Base-by-base conservation (phyloP, 2,797 vertebrate genomes). In the Menidia menidia region DNA sequence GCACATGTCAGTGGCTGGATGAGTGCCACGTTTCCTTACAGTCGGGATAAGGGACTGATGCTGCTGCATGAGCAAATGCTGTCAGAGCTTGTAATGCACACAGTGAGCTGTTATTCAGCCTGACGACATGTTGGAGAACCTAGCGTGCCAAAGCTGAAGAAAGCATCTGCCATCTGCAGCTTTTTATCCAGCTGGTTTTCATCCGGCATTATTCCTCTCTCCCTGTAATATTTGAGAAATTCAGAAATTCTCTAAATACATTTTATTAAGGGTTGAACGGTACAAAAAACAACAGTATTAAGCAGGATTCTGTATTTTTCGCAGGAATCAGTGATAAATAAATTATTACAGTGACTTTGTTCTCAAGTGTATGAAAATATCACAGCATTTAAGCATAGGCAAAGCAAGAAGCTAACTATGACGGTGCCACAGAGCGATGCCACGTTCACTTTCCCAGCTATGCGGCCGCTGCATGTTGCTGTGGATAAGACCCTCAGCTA, bases 1-100 rank as follows among this genome's bases (percentile, higher is more conserved):
- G 60, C 18, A 69, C 75, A 63, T 77, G 70, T 59, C 30, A 33
- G 31, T 6, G 12, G 43, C 53, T 58, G 60, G 63, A 55, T 7
- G 43, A 58, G 11, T 54, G 68, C 75, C n/a, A 35, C 56, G 60
- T 71, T 72, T 56, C 30, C 31, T 12, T 57, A 18, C 76, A 74
- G 50, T 64, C 33, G 19, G 71, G 41, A 59, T 45, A 60, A 68
- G 16, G 1, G 57, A 43, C 19, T 39, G 66, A 65, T 65, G 56
- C 30, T 3, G 4, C 68, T 68, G 64, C 57, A n/a, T 50, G 71
- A 75, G 16, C 66, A 64, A 75, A 66, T 70, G 63, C 71, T 65
- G 71, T 67, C 48, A 53, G 60, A 68, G 66, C n/a, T 42, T 71
- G 67, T 70, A 45, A 71, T 45, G 33, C 10, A 7, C 63, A 35